phyloP scores from a whole-genome alignment of 2,797 vertebrate genomes.

The Sebastes umbrosus region DNA sequence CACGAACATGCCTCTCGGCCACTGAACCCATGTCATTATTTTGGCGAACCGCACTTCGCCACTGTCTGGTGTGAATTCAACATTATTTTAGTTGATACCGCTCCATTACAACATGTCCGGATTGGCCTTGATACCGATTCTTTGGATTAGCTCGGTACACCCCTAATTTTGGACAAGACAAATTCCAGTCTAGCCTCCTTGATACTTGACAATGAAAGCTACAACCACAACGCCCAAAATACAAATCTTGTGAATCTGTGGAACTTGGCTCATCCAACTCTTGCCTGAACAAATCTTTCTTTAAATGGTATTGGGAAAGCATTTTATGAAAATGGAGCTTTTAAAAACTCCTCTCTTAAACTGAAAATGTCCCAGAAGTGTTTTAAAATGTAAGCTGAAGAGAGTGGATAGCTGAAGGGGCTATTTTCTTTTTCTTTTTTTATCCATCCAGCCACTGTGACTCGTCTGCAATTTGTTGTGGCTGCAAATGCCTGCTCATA shows the following conservation, averaged over 20 bases:
- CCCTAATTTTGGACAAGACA: not conserved
- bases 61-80: too few relatives aligned
- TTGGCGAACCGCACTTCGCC: too few relatives aligned
- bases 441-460: not conserved
- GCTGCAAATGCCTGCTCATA: constrained; percentile 23
- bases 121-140: not conserved
- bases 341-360: not conserved
- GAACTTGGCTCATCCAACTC: not conserved
- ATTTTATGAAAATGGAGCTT: not conserved
- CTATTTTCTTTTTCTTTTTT: not conserved
- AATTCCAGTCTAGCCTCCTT: not conserved
- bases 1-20: too few relatives aligned
- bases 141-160: not conserved
- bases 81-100: not conserved
- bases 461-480: constrained; percentile 17
- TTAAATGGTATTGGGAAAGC: not conserved
- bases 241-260: not conserved
- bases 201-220: not conserved
- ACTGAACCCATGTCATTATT: accelerated
- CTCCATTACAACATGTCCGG: not conserved
- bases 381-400: constrained; percentile 9
- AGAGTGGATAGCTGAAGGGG: not conserved
- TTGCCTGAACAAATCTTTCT: not conserved
- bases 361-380: not conserved
- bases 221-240: not conserved